Evolutionary conservation across 2,113 vertebrate genomes (phyloP).

Genomic region (human): DNA sequence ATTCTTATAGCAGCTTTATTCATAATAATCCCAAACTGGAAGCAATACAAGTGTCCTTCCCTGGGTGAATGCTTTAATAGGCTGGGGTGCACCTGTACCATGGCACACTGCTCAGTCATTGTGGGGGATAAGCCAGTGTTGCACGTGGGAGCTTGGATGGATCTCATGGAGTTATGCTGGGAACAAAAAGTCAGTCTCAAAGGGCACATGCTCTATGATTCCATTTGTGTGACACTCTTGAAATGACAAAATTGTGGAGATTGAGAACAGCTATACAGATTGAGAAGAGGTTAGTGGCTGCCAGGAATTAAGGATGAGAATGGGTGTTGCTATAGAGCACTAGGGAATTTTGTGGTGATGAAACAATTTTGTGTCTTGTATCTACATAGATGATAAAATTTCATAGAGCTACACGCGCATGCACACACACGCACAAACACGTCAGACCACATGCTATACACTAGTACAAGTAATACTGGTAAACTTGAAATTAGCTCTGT

Average conservation of each 20-base stretch:
- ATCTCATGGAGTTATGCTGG: not conserved
- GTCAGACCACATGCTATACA: fast-evolving
- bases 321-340: not conserved
- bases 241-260: not conserved
- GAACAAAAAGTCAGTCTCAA: not conserved
- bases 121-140: not conserved
- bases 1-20: not conserved
- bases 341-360: not conserved
- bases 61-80: not conserved
- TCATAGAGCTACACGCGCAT: not conserved
- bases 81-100: fast-evolving
- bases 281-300: not conserved
- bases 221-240: not conserved
- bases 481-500: not conserved
- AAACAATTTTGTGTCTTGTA: not conserved
- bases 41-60: not conserved
- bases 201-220: not conserved
- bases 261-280: not conserved
- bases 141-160: not conserved
- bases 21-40: not conserved
- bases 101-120: not conserved
- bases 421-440: not conserved
- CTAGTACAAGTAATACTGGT: not conserved
- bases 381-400: not conserved
- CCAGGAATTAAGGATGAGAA: not conserved